Evolutionary conservation across 2,113 vertebrate species (phyloP).

Genomic region (Speoplatyrhinus poulsoni): DNA sequence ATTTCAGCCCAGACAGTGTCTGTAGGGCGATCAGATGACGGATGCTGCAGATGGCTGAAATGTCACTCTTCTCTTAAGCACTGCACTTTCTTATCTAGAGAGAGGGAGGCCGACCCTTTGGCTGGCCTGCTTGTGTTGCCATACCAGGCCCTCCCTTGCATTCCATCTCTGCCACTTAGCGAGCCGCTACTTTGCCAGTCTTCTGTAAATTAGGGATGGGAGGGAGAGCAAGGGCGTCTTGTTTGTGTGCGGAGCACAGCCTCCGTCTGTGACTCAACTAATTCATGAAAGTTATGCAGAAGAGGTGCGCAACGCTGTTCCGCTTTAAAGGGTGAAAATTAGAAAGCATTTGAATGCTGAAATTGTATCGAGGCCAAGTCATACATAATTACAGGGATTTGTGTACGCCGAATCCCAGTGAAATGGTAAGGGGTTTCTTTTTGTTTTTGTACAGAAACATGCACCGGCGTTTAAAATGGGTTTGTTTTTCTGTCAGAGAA

Average conservation of each 20-base stretch:
- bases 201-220: conserved; percentile 6
- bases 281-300: conserved; percentile 50
- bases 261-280: conserved; percentile 32
- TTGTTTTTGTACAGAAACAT: not conserved
- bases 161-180: not conserved
- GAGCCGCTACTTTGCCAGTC: not conserved
- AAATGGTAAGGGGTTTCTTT: not conserved
- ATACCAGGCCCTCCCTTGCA: not conserved
- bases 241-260: conserved; percentile 16
- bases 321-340: conserved; percentile 48
- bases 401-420: not conserved
- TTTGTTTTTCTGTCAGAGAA: not conserved
- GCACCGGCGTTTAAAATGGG: not conserved
- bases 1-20: conserved; percentile 23
- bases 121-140: conserved; percentile 7
- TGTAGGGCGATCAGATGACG: conserved; percentile 37
- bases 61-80: conserved; percentile 32
- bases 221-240: conserved; percentile 2
- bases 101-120: not conserved
- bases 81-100: conserved; percentile 23
- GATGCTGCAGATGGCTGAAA: conserved; percentile 43
- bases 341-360: conserved; percentile 44
- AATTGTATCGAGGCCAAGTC: conserved; percentile 39
- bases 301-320: conserved; percentile 48
- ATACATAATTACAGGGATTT: conserved; percentile 42